A percentile compares a stretch with the other conserved stretches of the same genome.
These are phyloP conservation scores for Drosophila neonasuta DNA, from an alignment of 2,888 invertebrate species.

Conservation along the genomic window DNA sequence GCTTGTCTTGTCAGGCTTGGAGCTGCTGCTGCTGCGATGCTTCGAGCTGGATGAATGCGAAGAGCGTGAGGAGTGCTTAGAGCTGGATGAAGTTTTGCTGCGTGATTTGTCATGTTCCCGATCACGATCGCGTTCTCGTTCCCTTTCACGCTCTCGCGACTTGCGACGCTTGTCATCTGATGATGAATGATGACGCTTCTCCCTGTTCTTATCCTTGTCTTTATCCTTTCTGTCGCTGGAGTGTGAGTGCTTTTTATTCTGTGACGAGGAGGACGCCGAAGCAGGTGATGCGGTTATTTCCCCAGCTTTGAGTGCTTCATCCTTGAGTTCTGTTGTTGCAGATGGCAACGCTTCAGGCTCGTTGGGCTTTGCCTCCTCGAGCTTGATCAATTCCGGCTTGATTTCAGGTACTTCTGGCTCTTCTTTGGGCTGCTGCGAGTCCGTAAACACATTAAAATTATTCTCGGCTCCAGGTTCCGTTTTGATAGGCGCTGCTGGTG, in stretches of 20 bases:
- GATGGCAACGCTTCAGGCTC: slow-evolving; percentile 7
- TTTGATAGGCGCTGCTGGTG: slow-evolving; percentile 5
- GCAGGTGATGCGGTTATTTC: slow-evolving; percentile 56
- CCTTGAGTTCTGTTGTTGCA: slow-evolving; percentile 27
- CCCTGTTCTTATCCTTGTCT: slow-evolving; percentile 36
- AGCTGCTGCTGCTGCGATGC: slow-evolving; percentile 55
- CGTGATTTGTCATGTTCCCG: slow-evolving; percentile 59
- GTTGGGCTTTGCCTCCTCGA: neutral
- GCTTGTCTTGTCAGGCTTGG: slow-evolving; percentile 58
- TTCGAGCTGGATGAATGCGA: slow-evolving; percentile 60
- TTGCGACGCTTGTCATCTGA: slow-evolving; percentile 58
- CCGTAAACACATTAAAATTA: slow-evolving; percentile 25
- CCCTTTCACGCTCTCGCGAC: slow-evolving; percentile 50
- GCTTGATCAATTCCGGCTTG: slow-evolving; percentile 14
- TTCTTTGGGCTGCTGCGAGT: slow-evolving; percentile 21
- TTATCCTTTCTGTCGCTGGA: slow-evolving; percentile 11
- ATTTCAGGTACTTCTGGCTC: slow-evolving; percentile 22
- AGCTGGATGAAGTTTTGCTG: slow-evolving; percentile 61
- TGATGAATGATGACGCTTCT: slow-evolving; percentile 50
- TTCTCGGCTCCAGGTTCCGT: slow-evolving; percentile 14
- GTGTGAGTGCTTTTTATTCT: slow-evolving; percentile 69
- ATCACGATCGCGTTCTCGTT: slow-evolving; percentile 52
- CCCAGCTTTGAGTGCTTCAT: slow-evolving; percentile 35
- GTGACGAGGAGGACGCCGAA: slow-evolving; percentile 68
- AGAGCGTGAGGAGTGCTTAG: slow-evolving; percentile 65